Evolutionary conservation across 2,797 vertebrate genomes (phyloP).

Genomic region (Cryptoprocta ferox): DNA sequence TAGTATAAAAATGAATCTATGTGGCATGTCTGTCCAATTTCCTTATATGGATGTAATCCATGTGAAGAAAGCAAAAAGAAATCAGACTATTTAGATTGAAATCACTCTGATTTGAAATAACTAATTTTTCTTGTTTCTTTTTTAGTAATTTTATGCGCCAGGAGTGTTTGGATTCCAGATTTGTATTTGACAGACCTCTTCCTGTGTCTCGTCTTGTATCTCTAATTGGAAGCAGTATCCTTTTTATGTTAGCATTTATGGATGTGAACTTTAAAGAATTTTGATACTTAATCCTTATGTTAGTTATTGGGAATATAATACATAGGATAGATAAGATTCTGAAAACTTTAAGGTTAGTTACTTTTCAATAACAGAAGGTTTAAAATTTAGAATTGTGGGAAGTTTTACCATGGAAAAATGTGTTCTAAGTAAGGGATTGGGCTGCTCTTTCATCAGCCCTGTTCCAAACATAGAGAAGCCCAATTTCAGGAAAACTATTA

Average conservation of each 20-base stretch:
- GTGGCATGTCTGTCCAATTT: neutral
- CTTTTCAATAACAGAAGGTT: neutral
- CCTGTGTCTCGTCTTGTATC: constrained; percentile 96
- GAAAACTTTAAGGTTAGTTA: constrained; percentile 1
- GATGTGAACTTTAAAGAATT: neutral
- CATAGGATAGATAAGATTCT: constrained; percentile 2
- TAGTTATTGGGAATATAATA: constrained; percentile 38
- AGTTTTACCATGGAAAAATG: constrained; percentile 4
- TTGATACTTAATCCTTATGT: constrained; percentile 30
- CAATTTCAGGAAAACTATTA: constrained; percentile 45
- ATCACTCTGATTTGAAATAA: constrained; percentile 44
- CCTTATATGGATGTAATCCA: neutral
- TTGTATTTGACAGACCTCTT: constrained; percentile 97
- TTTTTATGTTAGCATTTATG: constrained; percentile 79
- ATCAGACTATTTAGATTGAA: constrained; percentile 32
- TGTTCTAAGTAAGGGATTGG: constrained; percentile 6
- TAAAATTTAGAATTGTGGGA: neutral
- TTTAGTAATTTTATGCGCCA: constrained; percentile 99
- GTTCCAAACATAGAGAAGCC: neutral
- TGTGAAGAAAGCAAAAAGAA: constrained; percentile 53
- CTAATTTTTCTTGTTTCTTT: constrained; percentile 59
- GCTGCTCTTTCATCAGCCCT: constrained; percentile 8
- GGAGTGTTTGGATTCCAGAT: constrained; percentile 98
- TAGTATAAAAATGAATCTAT: neutral
- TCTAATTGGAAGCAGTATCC: constrained; percentile 99